phyloP scores from a whole-genome alignment of 2,888 invertebrate species.

The Atherix ibis region DNA sequence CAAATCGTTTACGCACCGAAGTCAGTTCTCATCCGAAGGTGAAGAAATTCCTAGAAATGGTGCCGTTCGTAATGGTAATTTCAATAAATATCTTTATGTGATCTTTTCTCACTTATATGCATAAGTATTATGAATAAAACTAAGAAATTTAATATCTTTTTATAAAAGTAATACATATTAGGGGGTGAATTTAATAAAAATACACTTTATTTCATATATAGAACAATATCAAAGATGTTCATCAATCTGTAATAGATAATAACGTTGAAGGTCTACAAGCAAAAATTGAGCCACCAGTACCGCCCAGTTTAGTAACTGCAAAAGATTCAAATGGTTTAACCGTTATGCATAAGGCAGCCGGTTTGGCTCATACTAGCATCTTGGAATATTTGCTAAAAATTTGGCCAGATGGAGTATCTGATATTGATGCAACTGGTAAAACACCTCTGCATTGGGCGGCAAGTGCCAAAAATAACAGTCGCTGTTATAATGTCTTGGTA shows the following conservation, averaged over 20 bases:
- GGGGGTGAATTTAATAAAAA: no score
- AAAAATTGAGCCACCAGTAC: slow-evolving; percentile 50
- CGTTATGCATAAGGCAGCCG: slow-evolving; percentile 79
- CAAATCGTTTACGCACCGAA: slow-evolving; percentile 63
- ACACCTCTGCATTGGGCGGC: slow-evolving; percentile 83
- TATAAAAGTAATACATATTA: no score
- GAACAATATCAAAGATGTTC: slow-evolving; percentile 70
- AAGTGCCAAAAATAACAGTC: slow-evolving; percentile 57
- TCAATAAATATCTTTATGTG: no score
- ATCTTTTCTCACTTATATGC: no score
- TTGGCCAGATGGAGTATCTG: slow-evolving; percentile 51
- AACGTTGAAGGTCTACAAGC: slow-evolving; percentile 54
- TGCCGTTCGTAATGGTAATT: slow-evolving; percentile 81
- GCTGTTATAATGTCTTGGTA: slow-evolving; percentile 61
- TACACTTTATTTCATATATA: slow-evolving; percentile 25
- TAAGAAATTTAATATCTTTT: no score
- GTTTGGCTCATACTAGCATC: slow-evolving; percentile 59
- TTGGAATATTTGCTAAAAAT: slow-evolving; percentile 54
- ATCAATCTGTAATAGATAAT: slow-evolving; percentile 60
- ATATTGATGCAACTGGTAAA: slow-evolving; percentile 65
- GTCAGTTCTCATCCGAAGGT: slow-evolving; percentile 72
- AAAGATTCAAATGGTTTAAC: slow-evolving; percentile 69
- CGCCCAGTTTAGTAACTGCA: slow-evolving; percentile 53
- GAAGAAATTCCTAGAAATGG: slow-evolving; percentile 73
- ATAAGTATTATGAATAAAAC: no score